Conservation (phyloP, 2,888 invertebrate species). For the Aquatica leii region DNA sequence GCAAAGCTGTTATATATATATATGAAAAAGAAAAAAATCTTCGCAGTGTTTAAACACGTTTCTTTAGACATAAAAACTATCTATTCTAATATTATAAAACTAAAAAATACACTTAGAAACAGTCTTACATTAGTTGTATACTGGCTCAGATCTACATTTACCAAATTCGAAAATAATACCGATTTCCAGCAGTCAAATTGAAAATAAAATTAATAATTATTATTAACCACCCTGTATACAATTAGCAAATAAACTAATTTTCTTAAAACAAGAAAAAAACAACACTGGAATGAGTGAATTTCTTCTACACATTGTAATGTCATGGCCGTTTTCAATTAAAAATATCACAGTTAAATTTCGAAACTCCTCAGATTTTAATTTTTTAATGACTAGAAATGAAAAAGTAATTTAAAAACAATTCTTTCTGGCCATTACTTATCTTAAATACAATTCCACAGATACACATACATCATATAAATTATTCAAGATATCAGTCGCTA, state of each 20-base stretch:
- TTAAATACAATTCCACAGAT: neutral
- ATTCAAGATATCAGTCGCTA: neutral
- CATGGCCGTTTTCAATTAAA: conserved; percentile 45
- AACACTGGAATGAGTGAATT: conserved; percentile 27
- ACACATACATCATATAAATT: neutral
- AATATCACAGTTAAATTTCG: conserved; percentile 55
- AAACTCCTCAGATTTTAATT: conserved; percentile 35
- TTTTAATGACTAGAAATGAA: conserved; percentile 49
- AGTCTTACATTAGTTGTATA: conserved; percentile 51
- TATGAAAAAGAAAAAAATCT: too few species aligned
- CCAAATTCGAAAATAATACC: conserved; percentile 37
- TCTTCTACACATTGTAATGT: conserved; percentile 33
- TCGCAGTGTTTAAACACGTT: conserved; percentile 21
- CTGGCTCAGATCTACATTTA: conserved; percentile 52
- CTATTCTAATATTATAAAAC: conserved; percentile 23
- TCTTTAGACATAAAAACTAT: conserved; percentile 28
- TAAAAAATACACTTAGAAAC: conserved; percentile 46
- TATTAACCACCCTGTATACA: conserved; percentile 26
- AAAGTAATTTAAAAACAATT: conserved; percentile 14
- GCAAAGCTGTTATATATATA: conserved; percentile 29
- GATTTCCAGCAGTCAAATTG: conserved; percentile 32
- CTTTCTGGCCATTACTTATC: conserved; percentile 24
- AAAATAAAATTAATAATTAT: conserved; percentile 14
- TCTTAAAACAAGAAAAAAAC: conserved; percentile 21
- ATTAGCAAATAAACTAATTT: conserved; percentile 25